phyloP scores from a whole-genome alignment of 2,797 vertebrate species.

The Heterohyrax brucei region DNA sequence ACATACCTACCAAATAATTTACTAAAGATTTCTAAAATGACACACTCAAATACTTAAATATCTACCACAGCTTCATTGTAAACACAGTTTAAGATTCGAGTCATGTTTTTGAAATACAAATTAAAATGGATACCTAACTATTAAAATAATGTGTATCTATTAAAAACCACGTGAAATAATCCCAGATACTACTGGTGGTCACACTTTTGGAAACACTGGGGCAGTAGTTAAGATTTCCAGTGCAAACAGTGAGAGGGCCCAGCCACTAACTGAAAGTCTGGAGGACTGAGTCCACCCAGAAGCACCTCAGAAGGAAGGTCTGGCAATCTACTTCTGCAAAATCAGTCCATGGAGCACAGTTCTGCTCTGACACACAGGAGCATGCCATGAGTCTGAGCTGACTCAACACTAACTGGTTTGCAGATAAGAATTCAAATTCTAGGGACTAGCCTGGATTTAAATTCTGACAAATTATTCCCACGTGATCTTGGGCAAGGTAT shows the following conservation, averaged over 20 bases:
- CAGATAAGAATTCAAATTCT: background rate
- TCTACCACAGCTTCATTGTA: background rate
- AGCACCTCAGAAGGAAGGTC: background rate
- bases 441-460: conserved; percentile 16
- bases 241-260: background rate
- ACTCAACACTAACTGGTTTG: background rate
- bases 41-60: background rate
- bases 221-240: background rate
- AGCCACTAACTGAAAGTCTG: background rate
- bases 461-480: background rate
- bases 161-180: background rate
- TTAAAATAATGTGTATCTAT: background rate
- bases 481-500: background rate
- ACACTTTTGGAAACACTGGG: background rate
- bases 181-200: background rate
- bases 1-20: background rate
- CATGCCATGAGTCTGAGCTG: background rate
- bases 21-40: background rate
- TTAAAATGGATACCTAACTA: background rate
- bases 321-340: background rate
- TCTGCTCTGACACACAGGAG: background rate
- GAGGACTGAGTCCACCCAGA: background rate
- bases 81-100: conserved; percentile 4
- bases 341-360: background rate
- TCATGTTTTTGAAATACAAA: background rate